These are phyloP conservation scores for Anisognathus igniventris DNA, from an alignment of 2,797 vertebrate genomes.

Conservation along the genomic window DNA sequence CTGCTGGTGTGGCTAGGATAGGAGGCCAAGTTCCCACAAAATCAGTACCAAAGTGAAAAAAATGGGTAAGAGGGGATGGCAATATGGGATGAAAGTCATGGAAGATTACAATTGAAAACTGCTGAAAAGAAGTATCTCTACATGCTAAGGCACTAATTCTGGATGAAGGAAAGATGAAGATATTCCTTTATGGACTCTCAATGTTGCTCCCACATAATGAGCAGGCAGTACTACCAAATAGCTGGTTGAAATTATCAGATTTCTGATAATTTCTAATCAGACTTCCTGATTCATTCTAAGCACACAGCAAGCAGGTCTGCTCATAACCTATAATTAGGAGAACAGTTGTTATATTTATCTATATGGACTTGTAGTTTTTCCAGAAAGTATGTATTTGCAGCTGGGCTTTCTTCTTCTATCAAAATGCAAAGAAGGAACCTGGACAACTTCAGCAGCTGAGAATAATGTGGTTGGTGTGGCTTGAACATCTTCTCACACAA, in stretches of 20 bases:
- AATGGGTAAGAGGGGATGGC: not conserved
- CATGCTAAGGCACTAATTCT: not conserved
- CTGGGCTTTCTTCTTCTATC: not conserved
- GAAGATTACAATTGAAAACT: not conserved
- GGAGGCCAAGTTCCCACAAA: not conserved
- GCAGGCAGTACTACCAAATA: not conserved
- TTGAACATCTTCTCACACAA: not conserved
- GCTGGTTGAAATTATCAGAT: not conserved
- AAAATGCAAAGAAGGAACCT: not conserved
- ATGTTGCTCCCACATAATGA: not conserved
- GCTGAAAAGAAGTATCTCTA: not conserved
- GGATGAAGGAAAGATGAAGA: not conserved
- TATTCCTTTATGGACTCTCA: not conserved
- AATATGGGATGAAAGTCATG: not conserved
- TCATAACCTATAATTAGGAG: not conserved
- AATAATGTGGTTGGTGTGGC: not conserved
- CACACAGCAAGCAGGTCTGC: not conserved
- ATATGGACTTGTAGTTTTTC: not conserved
- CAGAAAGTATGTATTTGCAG: not conserved
- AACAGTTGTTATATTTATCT: not conserved
- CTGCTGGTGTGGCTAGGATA: not conserved
- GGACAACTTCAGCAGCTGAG: not conserved
- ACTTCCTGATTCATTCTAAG: not conserved
- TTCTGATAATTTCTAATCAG: not conserved
- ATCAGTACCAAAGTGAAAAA: not conserved